These are phyloP conservation scores for Artibeus lituratus DNA, from an alignment of 2,797 vertebrate species.

Conservation along the genomic window DNA sequence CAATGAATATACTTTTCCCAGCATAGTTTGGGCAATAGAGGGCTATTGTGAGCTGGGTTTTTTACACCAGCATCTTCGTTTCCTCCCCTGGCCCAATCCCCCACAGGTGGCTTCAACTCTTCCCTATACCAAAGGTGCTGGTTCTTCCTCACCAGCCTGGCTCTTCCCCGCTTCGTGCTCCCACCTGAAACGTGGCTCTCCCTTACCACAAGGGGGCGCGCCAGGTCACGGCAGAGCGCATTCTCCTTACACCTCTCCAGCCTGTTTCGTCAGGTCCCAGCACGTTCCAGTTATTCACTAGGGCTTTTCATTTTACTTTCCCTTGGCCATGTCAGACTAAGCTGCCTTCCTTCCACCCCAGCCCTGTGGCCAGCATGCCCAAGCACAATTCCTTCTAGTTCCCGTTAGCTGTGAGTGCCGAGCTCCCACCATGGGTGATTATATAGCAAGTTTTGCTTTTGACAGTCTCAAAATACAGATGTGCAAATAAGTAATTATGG, in stretches of 20 bases:
- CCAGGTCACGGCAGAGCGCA: background rate
- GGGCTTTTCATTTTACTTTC: background rate
- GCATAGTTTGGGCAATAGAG: background rate
- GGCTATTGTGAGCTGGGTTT: background rate
- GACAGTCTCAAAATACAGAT: background rate
- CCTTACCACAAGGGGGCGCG: slow-evolving; percentile 40
- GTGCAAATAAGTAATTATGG: background rate
- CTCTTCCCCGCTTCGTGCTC: fast-evolving
- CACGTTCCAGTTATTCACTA: background rate
- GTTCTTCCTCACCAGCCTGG: background rate
- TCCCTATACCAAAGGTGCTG: background rate
- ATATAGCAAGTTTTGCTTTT: background rate
- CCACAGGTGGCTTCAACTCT: background rate
- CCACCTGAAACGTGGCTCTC: background rate
- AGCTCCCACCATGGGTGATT: background rate
- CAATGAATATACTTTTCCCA: background rate
- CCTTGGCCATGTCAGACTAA: background rate
- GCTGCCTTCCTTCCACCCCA: background rate
- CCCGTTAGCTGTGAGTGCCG: background rate
- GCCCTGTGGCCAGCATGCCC: background rate
- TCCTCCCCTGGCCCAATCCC: fast-evolving
- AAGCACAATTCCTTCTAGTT: background rate
- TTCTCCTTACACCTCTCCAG: background rate
- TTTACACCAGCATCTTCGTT: too few species aligned
- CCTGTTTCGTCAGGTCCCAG: background rate